Percentiles rank a stretch among this genome's conserved stretches.
Evolutionary conservation across 2,888 invertebrate genomes (phyloP).

Genomic region (Netelia fuscicornis): DNA sequence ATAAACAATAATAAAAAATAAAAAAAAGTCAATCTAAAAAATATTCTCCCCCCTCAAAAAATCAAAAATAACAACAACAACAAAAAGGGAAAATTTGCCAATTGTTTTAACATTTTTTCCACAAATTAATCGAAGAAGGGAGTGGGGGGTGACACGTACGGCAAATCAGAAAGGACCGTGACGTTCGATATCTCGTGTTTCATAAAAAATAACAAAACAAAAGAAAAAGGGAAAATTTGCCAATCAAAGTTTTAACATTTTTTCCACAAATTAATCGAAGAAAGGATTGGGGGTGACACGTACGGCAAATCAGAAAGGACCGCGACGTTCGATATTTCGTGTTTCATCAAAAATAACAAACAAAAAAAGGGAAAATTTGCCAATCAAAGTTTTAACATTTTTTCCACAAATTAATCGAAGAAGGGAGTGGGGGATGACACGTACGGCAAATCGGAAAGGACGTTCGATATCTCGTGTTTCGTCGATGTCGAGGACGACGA

Average conservation of each 20-base stretch:
- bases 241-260: too few species aligned
- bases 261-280: background rate
- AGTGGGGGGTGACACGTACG: slow-evolving; percentile 45
- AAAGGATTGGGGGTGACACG: slow-evolving; percentile 18
- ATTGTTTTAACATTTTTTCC: too few species aligned
- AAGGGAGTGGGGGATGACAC: slow-evolving; percentile 19
- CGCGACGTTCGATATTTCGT: slow-evolving; percentile 55
- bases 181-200: slow-evolving; percentile 57
- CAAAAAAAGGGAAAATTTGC: background rate
- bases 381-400: too few species aligned
- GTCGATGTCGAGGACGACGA: slow-evolving; percentile 19
- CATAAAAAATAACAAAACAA: background rate
- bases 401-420: background rate
- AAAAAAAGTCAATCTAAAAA: too few species aligned
- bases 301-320: slow-evolving; percentile 54
- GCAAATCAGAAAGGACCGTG: slow-evolving; percentile 45
- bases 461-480: slow-evolving; percentile 57
- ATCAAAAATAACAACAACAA: background rate
- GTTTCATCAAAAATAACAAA: background rate
- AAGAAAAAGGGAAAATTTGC: background rate
- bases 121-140: background rate
- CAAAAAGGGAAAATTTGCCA: background rate
- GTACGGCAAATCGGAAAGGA: slow-evolving; percentile 53
- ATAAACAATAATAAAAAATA: too few species aligned
- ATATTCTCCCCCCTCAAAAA: too few species aligned